phyloP scores from a whole-genome alignment of 1,140 invertebrate genomes.

The Contarinia nasturtii region DNA sequence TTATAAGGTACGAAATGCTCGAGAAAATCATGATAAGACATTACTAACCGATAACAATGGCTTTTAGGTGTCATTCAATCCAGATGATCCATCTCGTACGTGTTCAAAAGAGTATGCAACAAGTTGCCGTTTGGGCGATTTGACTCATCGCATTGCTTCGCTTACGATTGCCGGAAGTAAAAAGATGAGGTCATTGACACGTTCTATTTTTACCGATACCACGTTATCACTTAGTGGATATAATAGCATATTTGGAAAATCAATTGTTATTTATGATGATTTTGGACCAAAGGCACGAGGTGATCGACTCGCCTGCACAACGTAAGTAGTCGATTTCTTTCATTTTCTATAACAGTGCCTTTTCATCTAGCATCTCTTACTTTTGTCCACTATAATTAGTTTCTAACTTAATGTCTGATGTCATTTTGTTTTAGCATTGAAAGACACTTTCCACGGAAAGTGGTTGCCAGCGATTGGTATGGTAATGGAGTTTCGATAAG shows the following conservation, averaged over 20 bases:
- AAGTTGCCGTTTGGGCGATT: conserved; percentile 43
- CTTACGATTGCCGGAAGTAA: conserved; percentile 56
- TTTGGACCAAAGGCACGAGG: conserved; percentile 68
- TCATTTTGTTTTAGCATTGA: conserved; percentile 51
- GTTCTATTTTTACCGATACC: conserved; percentile 58
- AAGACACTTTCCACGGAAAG: conserved; percentile 56
- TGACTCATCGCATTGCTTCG: conserved; percentile 46
- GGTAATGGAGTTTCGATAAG: conserved; percentile 44
- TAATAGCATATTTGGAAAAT: conserved; percentile 55
- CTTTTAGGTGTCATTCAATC: not conserved
- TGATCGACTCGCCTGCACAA: conserved; percentile 70
- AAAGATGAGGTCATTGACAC: conserved; percentile 40
- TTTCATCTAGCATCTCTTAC: no score
- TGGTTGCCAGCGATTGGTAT: conserved; percentile 72
- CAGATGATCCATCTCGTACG: conserved; percentile 25
- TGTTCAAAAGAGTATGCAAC: conserved; percentile 33
- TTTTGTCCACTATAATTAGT: no score
- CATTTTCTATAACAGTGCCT: no score
- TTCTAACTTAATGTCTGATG: no score
- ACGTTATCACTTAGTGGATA: conserved; percentile 58
- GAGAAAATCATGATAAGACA: no score
- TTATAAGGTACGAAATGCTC: conserved; percentile 42
- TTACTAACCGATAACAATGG: no score
- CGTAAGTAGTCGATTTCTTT: no score
- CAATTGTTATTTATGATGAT: conserved; percentile 77